phyloP scores from a whole-genome alignment of 2,797 vertebrate genomes.

The Melanitta fusca region DNA sequence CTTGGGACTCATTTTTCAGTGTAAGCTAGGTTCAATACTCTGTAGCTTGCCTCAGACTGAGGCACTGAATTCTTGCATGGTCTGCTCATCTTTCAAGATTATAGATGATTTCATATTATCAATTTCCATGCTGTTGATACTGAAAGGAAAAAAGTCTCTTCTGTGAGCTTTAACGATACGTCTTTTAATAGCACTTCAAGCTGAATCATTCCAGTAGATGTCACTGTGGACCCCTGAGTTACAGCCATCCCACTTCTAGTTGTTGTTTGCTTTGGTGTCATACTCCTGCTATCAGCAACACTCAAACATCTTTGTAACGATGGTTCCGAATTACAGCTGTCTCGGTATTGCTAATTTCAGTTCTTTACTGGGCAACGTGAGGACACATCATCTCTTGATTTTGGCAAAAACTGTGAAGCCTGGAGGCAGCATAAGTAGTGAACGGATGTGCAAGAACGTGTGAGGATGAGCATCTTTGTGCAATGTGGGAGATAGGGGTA shows the following conservation, averaged over 20 bases:
- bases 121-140: neutral
- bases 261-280: neutral
- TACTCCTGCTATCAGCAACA: slow-evolving; percentile 15
- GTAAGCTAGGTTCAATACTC: neutral
- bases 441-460: neutral
- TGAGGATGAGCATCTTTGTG: neutral
- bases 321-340: slow-evolving; percentile 49
- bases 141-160: neutral
- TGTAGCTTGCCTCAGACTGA: neutral
- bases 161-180: fast-evolving
- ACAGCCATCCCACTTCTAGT: neutral
- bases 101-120: neutral
- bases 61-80: neutral
- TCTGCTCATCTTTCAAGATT: neutral
- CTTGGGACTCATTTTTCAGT: neutral
- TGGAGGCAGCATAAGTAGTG: neutral
- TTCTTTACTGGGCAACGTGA: slow-evolving; percentile 28
- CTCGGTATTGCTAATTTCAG: slow-evolving; percentile 48
- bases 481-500: neutral
- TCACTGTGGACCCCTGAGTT: slow-evolving; percentile 73
- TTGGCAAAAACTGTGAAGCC: neutral
- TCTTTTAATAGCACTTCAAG: neutral
- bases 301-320: slow-evolving; percentile 18
- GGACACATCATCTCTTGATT: slow-evolving; percentile 8
- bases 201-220: slow-evolving; percentile 73